phyloP scores from a whole-genome alignment of 1,140 invertebrate species.

The Pygmarrhopalites habei region DNA sequence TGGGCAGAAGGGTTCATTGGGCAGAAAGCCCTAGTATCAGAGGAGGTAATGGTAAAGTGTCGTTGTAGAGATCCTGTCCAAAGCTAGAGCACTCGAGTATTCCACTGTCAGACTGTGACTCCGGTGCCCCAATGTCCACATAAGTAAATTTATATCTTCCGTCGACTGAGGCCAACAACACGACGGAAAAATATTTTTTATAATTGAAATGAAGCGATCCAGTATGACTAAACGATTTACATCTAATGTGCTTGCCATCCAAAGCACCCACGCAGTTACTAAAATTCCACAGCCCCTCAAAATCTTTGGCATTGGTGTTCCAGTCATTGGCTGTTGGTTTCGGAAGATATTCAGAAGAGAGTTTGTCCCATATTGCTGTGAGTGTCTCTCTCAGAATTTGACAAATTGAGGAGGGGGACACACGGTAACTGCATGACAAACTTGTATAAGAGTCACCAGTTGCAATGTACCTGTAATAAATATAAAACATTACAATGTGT shows the following conservation, averaged over 20 bases:
- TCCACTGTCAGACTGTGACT: slow-evolving; percentile 30
- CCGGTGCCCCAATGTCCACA: slow-evolving; percentile 36
- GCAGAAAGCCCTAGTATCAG: too few species aligned
- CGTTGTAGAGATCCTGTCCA: slow-evolving; percentile 19
- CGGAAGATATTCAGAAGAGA: background rate
- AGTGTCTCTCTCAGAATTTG: slow-evolving; percentile 1
- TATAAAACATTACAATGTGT: too few species aligned
- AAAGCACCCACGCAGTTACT: slow-evolving; percentile 41
- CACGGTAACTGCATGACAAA: background rate
- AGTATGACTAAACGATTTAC: slow-evolving; percentile 30
- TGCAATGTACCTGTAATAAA: slow-evolving; percentile 3
- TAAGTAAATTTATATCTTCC: slow-evolving; percentile 35
- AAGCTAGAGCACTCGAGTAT: slow-evolving; percentile 30
- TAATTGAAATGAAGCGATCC: slow-evolving; percentile 42
- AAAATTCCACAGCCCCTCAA: slow-evolving; percentile 39
- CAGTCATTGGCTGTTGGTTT: background rate
- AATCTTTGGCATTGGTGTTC: slow-evolving; percentile 19
- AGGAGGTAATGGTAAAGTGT: slow-evolving; percentile 15
- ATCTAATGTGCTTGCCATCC: slow-evolving; percentile 42
- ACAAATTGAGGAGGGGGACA: slow-evolving; percentile 1
- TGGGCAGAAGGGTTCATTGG: too few species aligned
- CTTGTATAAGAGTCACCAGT: slow-evolving; percentile 2
- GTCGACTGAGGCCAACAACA: slow-evolving; percentile 39
- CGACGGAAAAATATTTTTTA: slow-evolving; percentile 40
- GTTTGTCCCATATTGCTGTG: slow-evolving; percentile 1